These are phyloP conservation scores for Cyprinodon brontotheroides DNA, from an alignment of 2,113 vertebrate genomes.

Conservation along the genomic window DNA sequence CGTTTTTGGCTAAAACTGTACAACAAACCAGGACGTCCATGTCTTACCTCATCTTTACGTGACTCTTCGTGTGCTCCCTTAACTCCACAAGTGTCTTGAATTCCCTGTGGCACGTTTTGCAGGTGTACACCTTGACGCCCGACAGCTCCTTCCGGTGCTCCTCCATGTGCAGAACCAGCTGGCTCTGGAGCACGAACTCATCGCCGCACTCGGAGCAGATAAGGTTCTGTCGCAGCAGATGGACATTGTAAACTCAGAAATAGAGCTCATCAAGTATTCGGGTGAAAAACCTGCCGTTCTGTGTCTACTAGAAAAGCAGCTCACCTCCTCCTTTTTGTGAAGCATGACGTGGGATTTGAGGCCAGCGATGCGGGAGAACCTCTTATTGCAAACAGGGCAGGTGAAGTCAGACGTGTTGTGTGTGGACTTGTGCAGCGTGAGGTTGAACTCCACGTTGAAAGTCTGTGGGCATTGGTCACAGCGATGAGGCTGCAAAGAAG, in stretches of 20 bases:
- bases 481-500: slow-evolving; percentile 86
- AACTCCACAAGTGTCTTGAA: slow-evolving; percentile 85
- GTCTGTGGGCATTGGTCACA: slow-evolving; percentile 95
- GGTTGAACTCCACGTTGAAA: slow-evolving; percentile 97
- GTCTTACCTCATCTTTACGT: slow-evolving; percentile 89
- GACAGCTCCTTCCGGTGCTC: slow-evolving; percentile 93
- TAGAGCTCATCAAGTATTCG: neutral
- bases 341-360: slow-evolving; percentile 98
- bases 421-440: slow-evolving; percentile 94
- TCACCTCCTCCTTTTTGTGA: slow-evolving; percentile 97
- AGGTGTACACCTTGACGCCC: slow-evolving; percentile 83
- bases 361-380: slow-evolving; percentile 94
- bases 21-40: too few species aligned
- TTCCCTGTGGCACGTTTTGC: slow-evolving; percentile 90
- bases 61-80: slow-evolving; percentile 92
- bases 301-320: neutral
- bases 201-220: slow-evolving; percentile 97
- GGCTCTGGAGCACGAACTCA: slow-evolving; percentile 96
- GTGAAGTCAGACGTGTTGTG: slow-evolving; percentile 89
- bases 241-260: neutral
- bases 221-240: slow-evolving; percentile 83
- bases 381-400: slow-evolving; percentile 94
- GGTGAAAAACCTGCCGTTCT: too few species aligned
- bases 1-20: too few species aligned
- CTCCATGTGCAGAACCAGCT: slow-evolving; percentile 91